Evolutionary conservation across 2,888 invertebrate genomes (phyloP).

Genomic region (Tuta absoluta): DNA sequence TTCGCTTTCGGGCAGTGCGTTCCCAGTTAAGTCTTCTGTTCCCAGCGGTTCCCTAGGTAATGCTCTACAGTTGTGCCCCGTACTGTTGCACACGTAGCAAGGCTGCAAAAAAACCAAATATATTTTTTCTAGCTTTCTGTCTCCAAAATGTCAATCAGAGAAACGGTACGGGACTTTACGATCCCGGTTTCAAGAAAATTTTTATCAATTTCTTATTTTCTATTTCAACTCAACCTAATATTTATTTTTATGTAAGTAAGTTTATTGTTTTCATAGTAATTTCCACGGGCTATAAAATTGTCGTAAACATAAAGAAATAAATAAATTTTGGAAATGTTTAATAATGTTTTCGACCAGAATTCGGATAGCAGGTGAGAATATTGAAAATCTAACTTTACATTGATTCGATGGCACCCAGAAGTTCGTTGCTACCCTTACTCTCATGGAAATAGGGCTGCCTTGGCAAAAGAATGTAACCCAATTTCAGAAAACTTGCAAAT

Average conservation of each 20-base stretch:
- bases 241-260: too few species aligned
- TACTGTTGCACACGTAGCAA: conserved; percentile 93
- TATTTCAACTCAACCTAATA: too few species aligned
- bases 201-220: too few species aligned
- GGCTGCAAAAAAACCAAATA: conserved; percentile 77
- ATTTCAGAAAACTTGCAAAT: too few species aligned
- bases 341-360: neutral
- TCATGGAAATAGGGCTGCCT: too few species aligned
- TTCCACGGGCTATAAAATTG: conserved; percentile 1
- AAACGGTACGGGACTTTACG: too few species aligned
- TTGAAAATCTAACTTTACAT: neutral
- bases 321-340: neutral
- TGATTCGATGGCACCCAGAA: too few species aligned
- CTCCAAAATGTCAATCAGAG: too few species aligned
- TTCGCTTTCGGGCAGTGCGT: conserved; percentile 34
- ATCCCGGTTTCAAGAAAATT: too few species aligned
- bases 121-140: neutral
- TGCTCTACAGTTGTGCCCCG: conserved; percentile 89
- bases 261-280: neutral
- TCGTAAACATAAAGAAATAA: neutral
- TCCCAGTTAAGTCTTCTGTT: conserved; percentile 41
- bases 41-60: conserved; percentile 52
- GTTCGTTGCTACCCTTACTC: too few species aligned
- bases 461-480: too few species aligned
- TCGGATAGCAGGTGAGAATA: conserved; percentile 9